phyloP scores from a whole-genome alignment of 2,797 vertebrate species.

The Spinus pinus region DNA sequence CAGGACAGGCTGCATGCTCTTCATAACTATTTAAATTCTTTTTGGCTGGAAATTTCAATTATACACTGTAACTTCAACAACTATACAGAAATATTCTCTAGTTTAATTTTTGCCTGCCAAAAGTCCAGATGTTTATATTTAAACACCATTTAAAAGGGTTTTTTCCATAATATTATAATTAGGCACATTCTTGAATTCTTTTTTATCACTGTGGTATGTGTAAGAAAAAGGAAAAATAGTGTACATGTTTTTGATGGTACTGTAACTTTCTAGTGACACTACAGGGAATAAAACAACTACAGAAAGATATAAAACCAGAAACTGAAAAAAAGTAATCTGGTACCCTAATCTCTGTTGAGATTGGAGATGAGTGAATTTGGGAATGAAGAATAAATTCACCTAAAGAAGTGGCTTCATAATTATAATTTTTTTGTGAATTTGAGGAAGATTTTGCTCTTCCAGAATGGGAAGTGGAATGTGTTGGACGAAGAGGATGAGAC shows the following conservation, averaged over 20 bases:
- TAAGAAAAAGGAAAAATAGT: neutral
- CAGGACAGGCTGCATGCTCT: neutral
- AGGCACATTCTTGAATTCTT: neutral
- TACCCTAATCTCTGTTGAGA: neutral
- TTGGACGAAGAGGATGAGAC: neutral
- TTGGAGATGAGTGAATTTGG: neutral
- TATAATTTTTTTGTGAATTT: neutral
- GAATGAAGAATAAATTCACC: neutral
- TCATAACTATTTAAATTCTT: neutral
- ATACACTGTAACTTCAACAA: neutral
- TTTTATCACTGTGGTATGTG: neutral
- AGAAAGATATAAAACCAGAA: neutral
- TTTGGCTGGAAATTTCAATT: neutral
- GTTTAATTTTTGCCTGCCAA: neutral
- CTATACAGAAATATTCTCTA: neutral
- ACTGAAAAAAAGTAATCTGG: neutral
- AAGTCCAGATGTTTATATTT: neutral
- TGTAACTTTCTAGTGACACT: neutral
- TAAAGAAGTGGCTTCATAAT: neutral
- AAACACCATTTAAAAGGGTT: neutral
- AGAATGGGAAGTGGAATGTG: neutral
- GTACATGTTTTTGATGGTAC: neutral
- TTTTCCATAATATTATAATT: neutral
- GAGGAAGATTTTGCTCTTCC: neutral
- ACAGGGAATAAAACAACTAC: neutral